These are phyloP conservation scores for Morpho achilles DNA, from an alignment of 2,888 invertebrate genomes.

Conservation along the genomic window DNA sequence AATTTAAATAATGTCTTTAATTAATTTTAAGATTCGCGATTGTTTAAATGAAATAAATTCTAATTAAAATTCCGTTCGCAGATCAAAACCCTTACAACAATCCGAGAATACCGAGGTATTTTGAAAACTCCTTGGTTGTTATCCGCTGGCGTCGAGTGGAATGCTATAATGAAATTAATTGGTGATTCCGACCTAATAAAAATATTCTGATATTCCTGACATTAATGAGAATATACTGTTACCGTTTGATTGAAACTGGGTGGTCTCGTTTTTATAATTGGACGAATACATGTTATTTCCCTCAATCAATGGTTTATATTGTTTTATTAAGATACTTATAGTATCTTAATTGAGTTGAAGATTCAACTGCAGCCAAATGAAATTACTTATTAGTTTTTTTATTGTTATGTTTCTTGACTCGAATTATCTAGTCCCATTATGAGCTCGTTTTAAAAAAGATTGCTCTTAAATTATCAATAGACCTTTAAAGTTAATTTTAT, in stretches of 20 bases:
- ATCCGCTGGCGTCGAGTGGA: slow-evolving; percentile 56
- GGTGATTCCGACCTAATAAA: slow-evolving; percentile 62
- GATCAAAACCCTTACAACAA: slow-evolving; percentile 43
- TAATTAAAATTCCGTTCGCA: slow-evolving; percentile 70
- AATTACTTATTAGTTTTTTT: no score
- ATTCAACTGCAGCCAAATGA: no score
- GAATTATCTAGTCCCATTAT: no score
- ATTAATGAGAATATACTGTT: slow-evolving; percentile 64
- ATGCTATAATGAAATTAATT: slow-evolving; percentile 75
- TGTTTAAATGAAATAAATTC: slow-evolving; percentile 34
- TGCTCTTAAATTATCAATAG: no score
- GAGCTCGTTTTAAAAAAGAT: no score
- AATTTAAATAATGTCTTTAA: no score
- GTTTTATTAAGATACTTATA: no score
- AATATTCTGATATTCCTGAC: slow-evolving; percentile 52
- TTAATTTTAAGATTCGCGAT: slow-evolving; percentile 10
- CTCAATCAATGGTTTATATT: no score
- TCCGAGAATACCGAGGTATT: slow-evolving; percentile 45
- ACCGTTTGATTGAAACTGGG: slow-evolving; percentile 25
- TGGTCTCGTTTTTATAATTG: slow-evolving; percentile 12
- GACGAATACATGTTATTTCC: not conserved
- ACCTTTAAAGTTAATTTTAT: no score
- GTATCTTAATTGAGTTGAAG: no score
- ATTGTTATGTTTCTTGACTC: no score
- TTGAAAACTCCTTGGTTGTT: slow-evolving; percentile 57